These are phyloP conservation scores for Austrofundulus limnaeus DNA, from an alignment of 2,113 vertebrate genomes.

Conservation along the genomic window DNA sequence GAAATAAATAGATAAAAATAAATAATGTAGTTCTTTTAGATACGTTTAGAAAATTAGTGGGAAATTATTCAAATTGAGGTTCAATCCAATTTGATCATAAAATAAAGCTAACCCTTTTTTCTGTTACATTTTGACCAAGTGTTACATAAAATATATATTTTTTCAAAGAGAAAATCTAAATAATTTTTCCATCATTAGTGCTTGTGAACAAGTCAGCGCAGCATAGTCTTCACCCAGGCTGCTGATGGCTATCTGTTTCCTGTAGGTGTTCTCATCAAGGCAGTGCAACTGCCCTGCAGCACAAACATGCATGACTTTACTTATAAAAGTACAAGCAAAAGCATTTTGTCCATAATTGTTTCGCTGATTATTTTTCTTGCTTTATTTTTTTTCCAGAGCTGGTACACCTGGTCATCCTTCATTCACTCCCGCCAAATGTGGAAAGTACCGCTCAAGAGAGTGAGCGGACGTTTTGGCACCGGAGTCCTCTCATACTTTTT, in stretches of 20 bases:
- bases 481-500: slow-evolving; percentile 94
- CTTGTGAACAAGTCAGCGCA: not conserved
- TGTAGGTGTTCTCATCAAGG: not conserved
- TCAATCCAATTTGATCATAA: no score
- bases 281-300: slow-evolving; percentile 18
- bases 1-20: no score
- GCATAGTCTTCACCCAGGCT: not conserved
- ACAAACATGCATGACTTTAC: not conserved
- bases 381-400: slow-evolving; percentile 49
- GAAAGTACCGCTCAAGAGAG: slow-evolving; percentile 87
- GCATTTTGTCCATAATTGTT: not conserved
- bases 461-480: slow-evolving; percentile 89
- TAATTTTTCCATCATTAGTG: not conserved
- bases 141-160: not conserved
- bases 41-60: no score
- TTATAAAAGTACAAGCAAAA: not conserved
- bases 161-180: not conserved
- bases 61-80: no score
- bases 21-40: no score
- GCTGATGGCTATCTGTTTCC: not conserved
- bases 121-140: no score
- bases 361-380: slow-evolving; percentile 1
- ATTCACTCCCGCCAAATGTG: slow-evolving; percentile 80
- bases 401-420: slow-evolving; percentile 82
- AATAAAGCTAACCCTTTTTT: no score